Conservation (phyloP, 2,888 invertebrate species). For the Adelognathus sp. region DNA sequence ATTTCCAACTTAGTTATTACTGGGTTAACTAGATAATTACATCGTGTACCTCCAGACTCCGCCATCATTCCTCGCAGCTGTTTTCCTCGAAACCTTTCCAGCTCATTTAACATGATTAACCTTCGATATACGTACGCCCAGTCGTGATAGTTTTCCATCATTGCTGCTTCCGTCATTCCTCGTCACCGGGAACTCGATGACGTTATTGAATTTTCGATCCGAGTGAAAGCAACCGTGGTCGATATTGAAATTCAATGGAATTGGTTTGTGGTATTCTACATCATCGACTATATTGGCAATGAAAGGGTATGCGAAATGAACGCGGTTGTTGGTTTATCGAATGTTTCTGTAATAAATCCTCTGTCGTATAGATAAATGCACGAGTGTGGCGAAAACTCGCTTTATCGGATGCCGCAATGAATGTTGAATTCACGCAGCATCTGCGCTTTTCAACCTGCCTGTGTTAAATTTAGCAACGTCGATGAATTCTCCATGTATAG, state of each 20-base stretch:
- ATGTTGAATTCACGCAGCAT: no score
- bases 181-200: not conserved
- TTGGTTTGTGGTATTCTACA: not conserved
- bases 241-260: not conserved
- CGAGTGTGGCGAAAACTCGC: no score
- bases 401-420: no score
- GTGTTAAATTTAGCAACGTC: no score
- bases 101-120: conserved; percentile 46
- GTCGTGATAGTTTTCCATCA: not conserved
- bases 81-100: conserved; percentile 31
- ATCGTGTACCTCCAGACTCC: conserved; percentile 31
- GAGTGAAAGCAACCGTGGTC: not conserved
- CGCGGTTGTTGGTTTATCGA: not conserved
- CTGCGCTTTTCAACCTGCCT: no score
- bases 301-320: not conserved
- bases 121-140: conserved; percentile 18
- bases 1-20: conserved; percentile 58
- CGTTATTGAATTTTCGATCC: not conserved
- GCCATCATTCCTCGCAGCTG: conserved; percentile 6
- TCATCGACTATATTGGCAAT: not conserved
- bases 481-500: no score
- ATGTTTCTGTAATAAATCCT: not conserved
- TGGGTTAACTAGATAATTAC: conserved; percentile 59
- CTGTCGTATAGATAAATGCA: no score
- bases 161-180: not conserved